A percentile compares a stretch with the other conserved stretches of the same genome.
Conservation (phyloP, 2,888 invertebrate genomes). For the Andrena chrysosceles region DNA sequence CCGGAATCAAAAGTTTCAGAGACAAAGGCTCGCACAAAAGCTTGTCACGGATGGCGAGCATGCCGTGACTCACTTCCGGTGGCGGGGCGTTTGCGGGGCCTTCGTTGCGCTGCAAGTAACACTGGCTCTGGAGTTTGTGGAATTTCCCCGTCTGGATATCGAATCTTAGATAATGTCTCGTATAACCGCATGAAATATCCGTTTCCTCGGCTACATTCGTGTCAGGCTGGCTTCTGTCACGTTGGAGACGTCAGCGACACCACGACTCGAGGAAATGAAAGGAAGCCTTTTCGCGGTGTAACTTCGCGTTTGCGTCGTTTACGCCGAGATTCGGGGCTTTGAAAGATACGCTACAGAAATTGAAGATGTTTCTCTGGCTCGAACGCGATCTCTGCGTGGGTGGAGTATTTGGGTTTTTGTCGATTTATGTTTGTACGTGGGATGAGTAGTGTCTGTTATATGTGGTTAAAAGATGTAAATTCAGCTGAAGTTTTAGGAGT, state of each 20-base stretch:
- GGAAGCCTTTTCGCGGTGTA: background rate
- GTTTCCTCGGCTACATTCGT: background rate
- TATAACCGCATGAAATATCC: constrained; percentile 31
- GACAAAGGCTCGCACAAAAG: constrained; percentile 66
- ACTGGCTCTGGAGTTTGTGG: constrained; percentile 26
- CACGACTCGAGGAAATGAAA: background rate
- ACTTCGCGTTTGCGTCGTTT: background rate
- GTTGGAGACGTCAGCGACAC: no score
- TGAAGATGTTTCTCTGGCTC: no score
- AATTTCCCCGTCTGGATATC: constrained; percentile 39
- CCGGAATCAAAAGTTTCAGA: constrained; percentile 60
- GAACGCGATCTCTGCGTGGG: no score
- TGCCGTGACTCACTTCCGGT: constrained; percentile 53
- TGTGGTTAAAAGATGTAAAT: no score
- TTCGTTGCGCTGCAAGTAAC: constrained; percentile 1
- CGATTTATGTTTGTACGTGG: no score
- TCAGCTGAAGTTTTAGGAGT: no score
- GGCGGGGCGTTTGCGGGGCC: constrained; percentile 14
- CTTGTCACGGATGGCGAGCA: constrained; percentile 60
- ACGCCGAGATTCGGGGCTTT: no score
- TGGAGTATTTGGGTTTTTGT: no score
- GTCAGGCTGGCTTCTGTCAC: background rate
- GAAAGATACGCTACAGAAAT: no score
- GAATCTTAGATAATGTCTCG: constrained; percentile 55
- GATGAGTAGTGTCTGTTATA: no score